phyloP scores from a whole-genome alignment of 2,113 vertebrate species.

The Lepisosteus oculatus region DNA sequence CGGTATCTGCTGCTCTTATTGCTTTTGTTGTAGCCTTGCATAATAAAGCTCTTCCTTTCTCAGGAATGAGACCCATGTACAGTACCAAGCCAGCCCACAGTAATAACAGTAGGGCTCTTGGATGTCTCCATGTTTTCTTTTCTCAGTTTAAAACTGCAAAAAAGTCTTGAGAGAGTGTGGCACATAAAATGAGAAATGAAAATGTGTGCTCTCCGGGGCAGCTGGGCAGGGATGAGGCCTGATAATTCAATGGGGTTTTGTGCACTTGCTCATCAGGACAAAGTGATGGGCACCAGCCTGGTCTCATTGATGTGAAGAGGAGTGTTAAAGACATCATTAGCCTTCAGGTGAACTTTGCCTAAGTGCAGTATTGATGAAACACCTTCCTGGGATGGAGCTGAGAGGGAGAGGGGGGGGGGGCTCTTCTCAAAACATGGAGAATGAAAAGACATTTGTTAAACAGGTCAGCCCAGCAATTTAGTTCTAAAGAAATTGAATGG shows the following conservation, averaged over 20 bases:
- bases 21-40: too few species aligned
- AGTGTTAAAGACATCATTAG: slow-evolving; percentile 36
- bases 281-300: slow-evolving; percentile 28
- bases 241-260: slow-evolving; percentile 17
- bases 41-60: too few species aligned
- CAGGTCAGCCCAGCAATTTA: not conserved
- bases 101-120: too few species aligned
- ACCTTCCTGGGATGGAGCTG: not conserved
- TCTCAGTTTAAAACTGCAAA: not conserved
- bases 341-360: slow-evolving; percentile 21
- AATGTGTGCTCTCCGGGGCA: not conserved
- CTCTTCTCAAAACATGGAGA: not conserved
- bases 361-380: slow-evolving; percentile 19
- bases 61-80: too few species aligned
- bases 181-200: not conserved
- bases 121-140: not conserved
- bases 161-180: not conserved
- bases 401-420: not conserved
- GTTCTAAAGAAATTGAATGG: too few species aligned
- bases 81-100: too few species aligned
- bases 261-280: slow-evolving; percentile 31
- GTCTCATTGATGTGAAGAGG: slow-evolving; percentile 27
- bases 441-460: not conserved
- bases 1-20: too few species aligned
- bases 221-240: not conserved